phyloP scores from a whole-genome alignment of 2,797 vertebrate genomes.

The Tachyglossus aculeatus region DNA sequence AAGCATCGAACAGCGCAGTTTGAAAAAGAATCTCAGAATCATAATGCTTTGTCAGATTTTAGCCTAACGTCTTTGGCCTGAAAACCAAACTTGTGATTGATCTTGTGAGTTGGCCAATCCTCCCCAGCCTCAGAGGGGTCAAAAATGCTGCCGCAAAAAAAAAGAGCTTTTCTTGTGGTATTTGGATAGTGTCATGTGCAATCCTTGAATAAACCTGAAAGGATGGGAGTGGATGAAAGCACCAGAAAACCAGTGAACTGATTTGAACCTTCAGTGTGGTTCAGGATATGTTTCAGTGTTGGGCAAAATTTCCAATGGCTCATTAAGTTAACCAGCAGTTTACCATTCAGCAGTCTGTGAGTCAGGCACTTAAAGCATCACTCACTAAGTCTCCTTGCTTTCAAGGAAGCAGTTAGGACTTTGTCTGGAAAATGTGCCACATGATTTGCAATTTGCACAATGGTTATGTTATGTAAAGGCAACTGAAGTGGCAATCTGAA shows the following conservation, averaged over 20 bases:
- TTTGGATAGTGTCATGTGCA: fast-evolving
- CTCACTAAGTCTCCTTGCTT: fast-evolving
- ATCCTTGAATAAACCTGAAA: not conserved
- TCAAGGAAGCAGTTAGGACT: not conserved
- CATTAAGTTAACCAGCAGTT: not conserved
- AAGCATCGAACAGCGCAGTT: fast-evolving
- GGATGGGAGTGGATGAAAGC: fast-evolving
- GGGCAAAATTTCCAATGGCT: not conserved
- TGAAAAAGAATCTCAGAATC: fast-evolving
- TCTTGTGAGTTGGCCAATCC: not conserved
- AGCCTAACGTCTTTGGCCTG: fast-evolving
- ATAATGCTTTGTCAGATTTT: fast-evolving
- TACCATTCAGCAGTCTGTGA: not conserved
- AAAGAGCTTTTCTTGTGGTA: fast-evolving
- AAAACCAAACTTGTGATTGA: not conserved
- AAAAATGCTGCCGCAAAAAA: fast-evolving
- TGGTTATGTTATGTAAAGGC: fast-evolving
- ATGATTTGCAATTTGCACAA: fast-evolving
- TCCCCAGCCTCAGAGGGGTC: not conserved
- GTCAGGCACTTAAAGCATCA: not conserved
- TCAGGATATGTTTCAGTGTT: not conserved
- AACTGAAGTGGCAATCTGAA: not conserved
- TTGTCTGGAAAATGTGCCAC: fast-evolving
- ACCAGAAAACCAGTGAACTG: fast-evolving
- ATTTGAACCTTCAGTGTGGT: fast-evolving